phyloP scores from a whole-genome alignment of 2,113 vertebrate genomes.

The Eulemur macaco region DNA sequence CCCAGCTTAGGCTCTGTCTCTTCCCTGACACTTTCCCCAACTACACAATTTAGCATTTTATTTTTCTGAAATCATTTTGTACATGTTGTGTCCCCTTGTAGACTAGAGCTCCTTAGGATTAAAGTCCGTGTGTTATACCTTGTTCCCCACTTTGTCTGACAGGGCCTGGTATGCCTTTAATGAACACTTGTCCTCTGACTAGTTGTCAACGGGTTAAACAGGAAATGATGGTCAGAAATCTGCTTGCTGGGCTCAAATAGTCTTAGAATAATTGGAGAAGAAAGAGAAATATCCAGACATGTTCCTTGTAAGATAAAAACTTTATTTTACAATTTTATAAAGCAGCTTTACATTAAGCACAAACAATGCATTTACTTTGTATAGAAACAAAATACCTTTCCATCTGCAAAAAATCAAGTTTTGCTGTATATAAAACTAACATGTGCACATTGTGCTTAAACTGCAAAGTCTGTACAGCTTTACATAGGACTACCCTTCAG shows the following conservation, averaged over 20 bases:
- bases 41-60: neutral
- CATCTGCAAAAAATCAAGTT: slow-evolving; percentile 86
- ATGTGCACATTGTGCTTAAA: slow-evolving; percentile 98
- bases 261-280: neutral
- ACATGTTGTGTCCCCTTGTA: accelerated
- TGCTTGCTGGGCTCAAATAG: neutral
- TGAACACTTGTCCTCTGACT: neutral
- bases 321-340: slow-evolving; percentile 97
- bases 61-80: neutral
- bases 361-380: slow-evolving; percentile 88
- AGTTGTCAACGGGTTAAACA: neutral
- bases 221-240: neutral
- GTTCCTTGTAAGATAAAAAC: slow-evolving; percentile 83
- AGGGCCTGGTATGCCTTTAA: neutral
- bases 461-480: slow-evolving; percentile 93
- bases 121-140: neutral
- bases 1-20: neutral
- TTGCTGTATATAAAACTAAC: slow-evolving; percentile 92
- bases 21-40: neutral
- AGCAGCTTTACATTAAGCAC: slow-evolving; percentile 93
- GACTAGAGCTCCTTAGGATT: neutral
- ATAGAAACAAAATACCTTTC: slow-evolving; percentile 91
- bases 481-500: slow-evolving; percentile 85
- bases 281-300: neutral
- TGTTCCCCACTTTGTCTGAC: neutral